A percentile compares a stretch with the other conserved stretches of the same genome.
These are phyloP conservation scores for Helogale parvula DNA, from an alignment of 2,113 vertebrate genomes.

Conservation along the genomic window DNA sequence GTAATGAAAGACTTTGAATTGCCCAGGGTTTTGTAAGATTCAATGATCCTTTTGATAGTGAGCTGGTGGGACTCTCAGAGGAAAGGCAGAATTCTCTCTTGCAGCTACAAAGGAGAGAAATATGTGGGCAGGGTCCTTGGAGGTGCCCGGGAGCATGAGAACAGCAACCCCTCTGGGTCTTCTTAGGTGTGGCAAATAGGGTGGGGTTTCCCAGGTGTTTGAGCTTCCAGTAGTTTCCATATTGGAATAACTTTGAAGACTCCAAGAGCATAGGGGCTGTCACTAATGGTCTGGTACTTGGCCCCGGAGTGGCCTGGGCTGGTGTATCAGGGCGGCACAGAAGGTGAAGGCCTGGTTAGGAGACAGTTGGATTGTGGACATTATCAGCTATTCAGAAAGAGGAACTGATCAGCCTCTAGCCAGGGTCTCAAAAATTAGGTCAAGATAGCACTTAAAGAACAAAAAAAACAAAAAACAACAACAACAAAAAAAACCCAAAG, in stretches of 20 bases:
- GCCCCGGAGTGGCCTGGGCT: neutral
- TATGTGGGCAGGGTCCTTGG: rapidly evolving
- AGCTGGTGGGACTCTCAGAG: neutral
- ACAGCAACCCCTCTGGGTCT: rapidly evolving
- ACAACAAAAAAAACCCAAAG: too few species aligned
- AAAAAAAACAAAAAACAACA: neutral
- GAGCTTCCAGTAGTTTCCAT: neutral
- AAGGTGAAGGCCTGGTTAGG: too few species aligned
- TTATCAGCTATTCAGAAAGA: neutral
- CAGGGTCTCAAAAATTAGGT: neutral
- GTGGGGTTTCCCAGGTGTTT: neutral
- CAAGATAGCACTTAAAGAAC: neutral
- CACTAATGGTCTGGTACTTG: neutral
- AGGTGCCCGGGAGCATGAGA: neutral
- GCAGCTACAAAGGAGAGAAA: neutral
- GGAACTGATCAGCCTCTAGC: neutral
- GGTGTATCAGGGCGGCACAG: rapidly evolving
- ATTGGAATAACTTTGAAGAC: neutral
- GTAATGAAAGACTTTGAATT: neutral
- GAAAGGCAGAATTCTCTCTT: neutral
- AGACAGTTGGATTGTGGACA: neutral
- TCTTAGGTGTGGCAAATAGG: rapidly evolving
- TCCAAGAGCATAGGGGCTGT: neutral
- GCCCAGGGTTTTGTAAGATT: neutral
- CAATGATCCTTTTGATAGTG: neutral